A percentile compares a stretch with the other conserved stretches of the same genome.
Evolutionary conservation across 1,140 invertebrate genomes (phyloP).

Genomic region (Brachionus paranguensis): DNA sequence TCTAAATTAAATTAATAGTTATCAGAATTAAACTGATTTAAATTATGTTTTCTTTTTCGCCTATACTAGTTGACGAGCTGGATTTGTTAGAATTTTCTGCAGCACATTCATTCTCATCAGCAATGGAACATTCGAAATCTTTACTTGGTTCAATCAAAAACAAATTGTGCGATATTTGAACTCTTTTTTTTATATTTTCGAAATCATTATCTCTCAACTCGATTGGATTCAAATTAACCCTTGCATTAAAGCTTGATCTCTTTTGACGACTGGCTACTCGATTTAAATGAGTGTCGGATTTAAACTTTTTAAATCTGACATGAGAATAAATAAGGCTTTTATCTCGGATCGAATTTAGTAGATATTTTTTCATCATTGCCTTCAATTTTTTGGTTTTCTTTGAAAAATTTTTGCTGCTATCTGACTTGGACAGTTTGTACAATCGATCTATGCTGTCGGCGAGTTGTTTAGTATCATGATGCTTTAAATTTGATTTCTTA

Average conservation of each 20-base stretch:
- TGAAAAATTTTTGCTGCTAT: background rate
- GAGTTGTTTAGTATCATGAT: background rate
- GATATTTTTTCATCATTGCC: slow-evolving; percentile 15
- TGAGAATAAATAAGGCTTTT: background rate
- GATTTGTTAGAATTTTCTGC: background rate
- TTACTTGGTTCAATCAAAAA: background rate
- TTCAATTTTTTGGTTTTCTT: background rate
- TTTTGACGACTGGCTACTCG: background rate
- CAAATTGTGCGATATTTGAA: background rate
- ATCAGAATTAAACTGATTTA: background rate
- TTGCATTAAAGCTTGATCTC: background rate
- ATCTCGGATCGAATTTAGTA: background rate
- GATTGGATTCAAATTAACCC: background rate
- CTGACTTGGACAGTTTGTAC: slow-evolving; percentile 10
- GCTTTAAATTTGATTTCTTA: background rate
- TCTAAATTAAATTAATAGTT: background rate
- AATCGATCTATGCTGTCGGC: background rate
- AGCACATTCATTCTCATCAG: background rate
- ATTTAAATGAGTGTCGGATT: background rate
- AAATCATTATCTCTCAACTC: background rate
- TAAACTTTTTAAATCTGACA: background rate
- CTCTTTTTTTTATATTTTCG: background rate
- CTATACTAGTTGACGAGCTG: background rate
- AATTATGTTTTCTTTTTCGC: background rate
- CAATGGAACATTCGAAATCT: background rate